Base-by-base conservation (phyloP, 2,797 vertebrate species). In the Naso thynnoides region DNA sequence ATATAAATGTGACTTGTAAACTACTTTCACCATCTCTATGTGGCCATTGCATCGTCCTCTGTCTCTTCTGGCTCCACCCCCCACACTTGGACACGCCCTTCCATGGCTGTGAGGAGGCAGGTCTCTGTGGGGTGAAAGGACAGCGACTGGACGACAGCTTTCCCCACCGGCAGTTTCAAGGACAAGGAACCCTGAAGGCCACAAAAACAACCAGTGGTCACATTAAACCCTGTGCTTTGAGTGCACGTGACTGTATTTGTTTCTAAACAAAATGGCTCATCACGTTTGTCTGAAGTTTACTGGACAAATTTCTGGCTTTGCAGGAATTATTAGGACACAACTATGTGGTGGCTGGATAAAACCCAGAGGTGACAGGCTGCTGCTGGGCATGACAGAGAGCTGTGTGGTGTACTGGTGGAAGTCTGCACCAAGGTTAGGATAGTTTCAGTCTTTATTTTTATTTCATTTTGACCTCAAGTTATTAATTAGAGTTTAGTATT, bases 11-110 rank as follows among this genome's bases (percentile, higher is more conserved):
- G 16, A 33, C 41, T 24, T 19, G 8, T 8, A 15, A 21, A n/a
- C n/a, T 49, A 9, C 3, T 75, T 78, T 64, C 60, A 54, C 5
- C 21, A 6, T 33, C 24, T 55, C 65, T 86, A 79, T 0, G 60
- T 75, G 42, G 63, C 62, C 66, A 18, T 29, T 0, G 13, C 45
- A 0, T 84, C 82, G 36, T 78, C 82, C 10, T 85, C 89, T 0
- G 84, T 60, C 44, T 95, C 92, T 1, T 95, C 95, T 2, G 89
- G 80, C 38, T 96, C 95, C 14, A 88, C 91, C 5, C 94, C 92
- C 97, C 97, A 99, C 57, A 97, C 92, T 64, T 96, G 96, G 57
- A 98, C 75, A 2, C 75, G 86, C 29, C 96, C 96, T 78, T 95
- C 95, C 26, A 92, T 94, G 71, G 97, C 94, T 0, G 95, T 95